A percentile compares a stretch with the other conserved stretches of the same genome.
These are phyloP conservation scores for Hydropotes inermis DNA, from an alignment of 2,113 vertebrate genomes.

Conservation along the genomic window DNA sequence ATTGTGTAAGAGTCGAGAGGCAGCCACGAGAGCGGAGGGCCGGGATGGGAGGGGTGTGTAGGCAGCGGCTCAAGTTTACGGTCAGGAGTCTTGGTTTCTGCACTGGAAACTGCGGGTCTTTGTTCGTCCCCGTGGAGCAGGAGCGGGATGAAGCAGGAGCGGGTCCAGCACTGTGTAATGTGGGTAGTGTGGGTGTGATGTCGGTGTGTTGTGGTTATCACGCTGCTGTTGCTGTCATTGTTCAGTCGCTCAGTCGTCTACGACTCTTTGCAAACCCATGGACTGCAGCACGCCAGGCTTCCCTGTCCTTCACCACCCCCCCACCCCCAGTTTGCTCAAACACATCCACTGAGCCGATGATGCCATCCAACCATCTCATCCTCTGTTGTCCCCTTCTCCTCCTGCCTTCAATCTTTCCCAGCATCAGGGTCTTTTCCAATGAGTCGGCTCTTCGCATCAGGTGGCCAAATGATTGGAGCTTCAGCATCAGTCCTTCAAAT, in stretches of 20 bases:
- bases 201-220: background rate
- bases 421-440: background rate
- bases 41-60: accelerated
- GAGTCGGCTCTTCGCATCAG: background rate
- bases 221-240: background rate
- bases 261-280: background rate
- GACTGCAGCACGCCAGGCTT: background rate
- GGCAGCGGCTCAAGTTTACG: accelerated
- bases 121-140: background rate
- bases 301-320: background rate
- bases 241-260: background rate
- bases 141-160: accelerated
- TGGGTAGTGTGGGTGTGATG: accelerated
- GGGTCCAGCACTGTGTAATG: background rate
- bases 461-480: background rate
- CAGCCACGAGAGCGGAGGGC: accelerated
- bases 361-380: background rate
- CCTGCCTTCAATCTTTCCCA: background rate
- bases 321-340: background rate
- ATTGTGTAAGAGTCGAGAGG: accelerated
- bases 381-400: background rate
- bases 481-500: background rate
- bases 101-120: background rate
- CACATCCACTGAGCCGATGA: background rate
- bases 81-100: background rate